These are phyloP conservation scores for Eumeta japonica DNA, from an alignment of 1,140 invertebrate genomes.

Conservation along the genomic window DNA sequence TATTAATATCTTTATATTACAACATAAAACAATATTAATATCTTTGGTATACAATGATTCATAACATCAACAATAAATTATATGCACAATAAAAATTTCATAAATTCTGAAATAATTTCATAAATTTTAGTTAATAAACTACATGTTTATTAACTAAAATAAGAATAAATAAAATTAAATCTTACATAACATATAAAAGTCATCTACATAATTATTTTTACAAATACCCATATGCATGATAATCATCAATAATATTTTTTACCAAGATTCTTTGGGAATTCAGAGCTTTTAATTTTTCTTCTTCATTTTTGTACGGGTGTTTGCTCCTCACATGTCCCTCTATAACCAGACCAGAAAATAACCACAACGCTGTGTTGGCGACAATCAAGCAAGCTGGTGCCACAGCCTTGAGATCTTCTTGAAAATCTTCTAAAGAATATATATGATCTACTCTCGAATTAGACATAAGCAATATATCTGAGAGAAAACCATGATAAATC, in stretches of 20 bases:
- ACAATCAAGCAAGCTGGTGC: constrained; percentile 33
- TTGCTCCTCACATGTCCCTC: constrained; percentile 46
- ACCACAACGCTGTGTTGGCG: constrained; percentile 42
- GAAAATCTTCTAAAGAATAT: constrained; percentile 27
- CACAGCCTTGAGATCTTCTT: constrained; percentile 30
- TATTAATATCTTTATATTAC: too few relatives aligned
- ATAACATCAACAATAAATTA: too few relatives aligned
- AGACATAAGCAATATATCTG: constrained; percentile 14
- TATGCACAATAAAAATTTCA: too few relatives aligned
- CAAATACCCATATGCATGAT: constrained; percentile 25
- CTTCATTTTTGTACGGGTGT: constrained; percentile 17
- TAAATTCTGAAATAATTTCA: too few relatives aligned
- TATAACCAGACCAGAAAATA: constrained; percentile 35
- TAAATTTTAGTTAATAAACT: too few relatives aligned
- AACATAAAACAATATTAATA: too few relatives aligned
- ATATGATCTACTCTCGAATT: constrained; percentile 14
- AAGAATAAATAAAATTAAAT: too few relatives aligned
- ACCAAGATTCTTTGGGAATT: constrained; percentile 26
- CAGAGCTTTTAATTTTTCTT: constrained; percentile 24
- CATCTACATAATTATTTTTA: too few relatives aligned
- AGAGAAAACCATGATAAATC: constrained; percentile 30
- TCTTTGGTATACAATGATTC: too few relatives aligned
- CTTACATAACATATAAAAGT: too few relatives aligned
- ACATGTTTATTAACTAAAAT: too few relatives aligned
- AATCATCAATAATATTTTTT: constrained; percentile 35